These are phyloP conservation scores for Mormyrus hasselquistii DNA, from an alignment of 2,797 vertebrate genomes.

Conservation along the genomic window DNA sequence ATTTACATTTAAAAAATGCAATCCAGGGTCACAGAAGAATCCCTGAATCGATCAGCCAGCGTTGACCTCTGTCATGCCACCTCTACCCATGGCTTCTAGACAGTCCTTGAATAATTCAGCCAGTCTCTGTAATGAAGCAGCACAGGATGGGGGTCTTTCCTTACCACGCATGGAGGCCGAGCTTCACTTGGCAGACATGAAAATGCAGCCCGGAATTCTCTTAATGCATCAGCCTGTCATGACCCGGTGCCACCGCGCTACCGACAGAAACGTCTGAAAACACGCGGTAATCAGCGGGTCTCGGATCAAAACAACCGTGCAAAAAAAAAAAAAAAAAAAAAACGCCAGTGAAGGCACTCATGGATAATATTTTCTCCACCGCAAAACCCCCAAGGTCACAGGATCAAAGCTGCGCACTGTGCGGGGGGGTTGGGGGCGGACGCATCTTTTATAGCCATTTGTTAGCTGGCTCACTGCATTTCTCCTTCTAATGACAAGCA, in stretches of 20 bases:
- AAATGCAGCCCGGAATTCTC: background rate
- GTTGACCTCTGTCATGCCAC: background rate
- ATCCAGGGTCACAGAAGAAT: background rate
- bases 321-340: background rate
- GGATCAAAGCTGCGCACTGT: background rate
- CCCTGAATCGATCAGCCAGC: background rate
- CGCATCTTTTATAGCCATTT: background rate
- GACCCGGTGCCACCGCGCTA: background rate
- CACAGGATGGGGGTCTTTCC: background rate
- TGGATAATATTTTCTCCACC: background rate
- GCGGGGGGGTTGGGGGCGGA: background rate
- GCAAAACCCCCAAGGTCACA: conserved; percentile 5
- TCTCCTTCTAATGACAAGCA: background rate
- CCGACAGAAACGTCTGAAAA: background rate
- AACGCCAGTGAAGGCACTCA: background rate
- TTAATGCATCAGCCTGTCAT: background rate
- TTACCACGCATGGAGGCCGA: conserved; percentile 20
- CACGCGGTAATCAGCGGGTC: background rate
- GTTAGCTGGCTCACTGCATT: background rate
- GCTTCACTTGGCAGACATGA: background rate
- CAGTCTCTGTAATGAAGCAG: background rate
- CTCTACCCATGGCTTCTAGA: background rate
- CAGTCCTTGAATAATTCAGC: background rate
- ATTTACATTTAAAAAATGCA: background rate
- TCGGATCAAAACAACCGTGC: background rate